Base-by-base conservation (phyloP, 2,797 vertebrate genomes). In the Thalassophryne amazonica region DNA sequence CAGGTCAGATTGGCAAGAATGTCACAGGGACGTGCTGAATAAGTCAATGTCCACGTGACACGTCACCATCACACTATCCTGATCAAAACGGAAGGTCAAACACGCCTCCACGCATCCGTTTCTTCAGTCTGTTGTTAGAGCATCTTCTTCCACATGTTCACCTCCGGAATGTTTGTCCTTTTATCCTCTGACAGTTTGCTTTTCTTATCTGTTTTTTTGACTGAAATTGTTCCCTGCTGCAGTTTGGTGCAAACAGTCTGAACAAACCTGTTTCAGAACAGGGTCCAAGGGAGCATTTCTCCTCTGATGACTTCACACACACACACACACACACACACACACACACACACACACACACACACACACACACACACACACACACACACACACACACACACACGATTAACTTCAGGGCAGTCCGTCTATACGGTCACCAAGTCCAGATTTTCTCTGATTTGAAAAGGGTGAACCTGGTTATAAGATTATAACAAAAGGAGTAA, bases 11-110 rank as follows among this genome's bases (percentile, higher is more conserved):
- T 11, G 46, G 13, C 39, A 76, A 67, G 78, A 88, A 91, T 88
- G 80, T 90, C 62, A 43, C 86, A 33, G 45, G 57, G 53, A 72
- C 46, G 76, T 73, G 84, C 52, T 29, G 69, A 71, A 71, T 67
- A 73, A 76, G 77, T 77, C 55, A 76, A 84, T 23, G 73, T 55
- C 41, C 1, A 14, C 84, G 87, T 79, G 77, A 91, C 88, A 89
- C 81, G 35, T 58, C 78, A 83, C 90, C 83, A 86, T 89, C 85
- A 86, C 60, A 69, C 30, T 30, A 11, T 30, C 58, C 60, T 38
- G 47, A 82, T 72, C 35, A 29, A 76, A 75, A 71, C 8, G 27
- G 48, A 24, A 67, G 63, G 69, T 74, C 55, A 71, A 53, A 73
- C 59, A 46, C 15, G 41, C 17, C 45, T 31, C 21, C 19, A 1